Percentiles rank a stretch among this genome's conserved stretches.
These are phyloP conservation scores for Clamator glandarius DNA, from an alignment of 2,797 vertebrate genomes.

Conservation along the genomic window DNA sequence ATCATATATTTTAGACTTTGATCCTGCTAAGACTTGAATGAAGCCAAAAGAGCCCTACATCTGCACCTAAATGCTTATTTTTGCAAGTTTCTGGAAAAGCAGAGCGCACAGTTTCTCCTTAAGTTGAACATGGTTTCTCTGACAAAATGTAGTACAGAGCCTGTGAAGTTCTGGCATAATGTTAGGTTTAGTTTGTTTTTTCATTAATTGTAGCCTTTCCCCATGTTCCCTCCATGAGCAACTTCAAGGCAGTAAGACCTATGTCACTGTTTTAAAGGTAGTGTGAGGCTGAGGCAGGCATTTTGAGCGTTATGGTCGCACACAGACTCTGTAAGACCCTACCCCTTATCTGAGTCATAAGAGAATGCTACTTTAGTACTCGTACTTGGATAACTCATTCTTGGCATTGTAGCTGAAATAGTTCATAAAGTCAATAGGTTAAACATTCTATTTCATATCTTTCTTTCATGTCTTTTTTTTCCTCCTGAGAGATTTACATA, in stretches of 20 bases:
- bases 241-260: background rate
- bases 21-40: background rate
- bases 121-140: background rate
- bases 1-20: background rate
- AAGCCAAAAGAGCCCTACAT: background rate
- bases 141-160: background rate
- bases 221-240: background rate
- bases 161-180: background rate
- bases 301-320: background rate
- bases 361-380: background rate
- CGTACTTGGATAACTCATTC: background rate
- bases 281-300: background rate
- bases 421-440: constrained; percentile 35
- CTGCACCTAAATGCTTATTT: background rate
- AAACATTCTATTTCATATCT: background rate
- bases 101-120: background rate
- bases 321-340: background rate
- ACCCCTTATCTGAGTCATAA: background rate
- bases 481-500: background rate
- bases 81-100: background rate
- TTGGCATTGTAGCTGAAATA: constrained; percentile 35
- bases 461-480: background rate
- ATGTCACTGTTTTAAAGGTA: background rate
- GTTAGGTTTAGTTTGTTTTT: background rate
- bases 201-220: background rate